Conservation (phyloP, 1,140 invertebrate genomes). For the Zaprionus kolodkinae region DNA sequence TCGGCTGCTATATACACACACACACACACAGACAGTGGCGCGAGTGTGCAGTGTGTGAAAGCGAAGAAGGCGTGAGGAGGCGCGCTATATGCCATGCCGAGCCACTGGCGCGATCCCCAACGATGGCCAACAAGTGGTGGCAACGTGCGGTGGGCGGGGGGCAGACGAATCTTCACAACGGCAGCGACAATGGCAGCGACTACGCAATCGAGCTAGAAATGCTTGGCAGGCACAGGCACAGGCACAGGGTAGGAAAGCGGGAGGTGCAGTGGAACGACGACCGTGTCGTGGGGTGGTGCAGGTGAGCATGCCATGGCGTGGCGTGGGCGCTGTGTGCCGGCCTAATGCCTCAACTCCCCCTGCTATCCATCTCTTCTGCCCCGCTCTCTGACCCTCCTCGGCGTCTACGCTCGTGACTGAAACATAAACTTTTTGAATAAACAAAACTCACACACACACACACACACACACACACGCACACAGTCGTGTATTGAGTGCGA, state of each 20-base stretch:
- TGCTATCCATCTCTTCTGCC: no score
- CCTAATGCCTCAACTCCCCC: slow-evolving; percentile 1
- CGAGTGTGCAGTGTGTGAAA: slow-evolving; percentile 1
- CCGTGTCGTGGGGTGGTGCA: slow-evolving; percentile 6
- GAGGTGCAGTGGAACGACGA: slow-evolving; percentile 1
- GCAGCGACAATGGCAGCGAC: slow-evolving; percentile 20
- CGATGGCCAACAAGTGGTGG: slow-evolving; percentile 71
- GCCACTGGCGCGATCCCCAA: slow-evolving; percentile 30
- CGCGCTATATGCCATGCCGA: slow-evolving; percentile 53
- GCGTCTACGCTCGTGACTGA: slow-evolving; percentile 45
- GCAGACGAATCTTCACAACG: slow-evolving; percentile 1
- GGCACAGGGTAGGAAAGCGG: slow-evolving; percentile 21
- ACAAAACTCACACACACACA: slow-evolving; percentile 38
- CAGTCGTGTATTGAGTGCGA: slow-evolving; percentile 14
- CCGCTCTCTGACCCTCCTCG: background rate
- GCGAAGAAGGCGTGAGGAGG: slow-evolving; percentile 51
- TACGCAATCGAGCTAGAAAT: slow-evolving; percentile 49
- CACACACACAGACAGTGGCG: background rate
- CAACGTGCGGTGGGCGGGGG: background rate
- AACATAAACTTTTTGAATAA: slow-evolving; percentile 74
- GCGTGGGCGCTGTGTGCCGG: slow-evolving; percentile 29
- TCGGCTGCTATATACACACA: slow-evolving; percentile 9
- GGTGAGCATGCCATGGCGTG: background rate
- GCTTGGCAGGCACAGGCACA: slow-evolving; percentile 35
- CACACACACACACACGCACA: slow-evolving; percentile 6